Percentiles rank a stretch among this genome's conserved stretches.
Evolutionary conservation across 2,113 vertebrate genomes (phyloP).

Genomic region (Odocoileus hemionus): DNA sequence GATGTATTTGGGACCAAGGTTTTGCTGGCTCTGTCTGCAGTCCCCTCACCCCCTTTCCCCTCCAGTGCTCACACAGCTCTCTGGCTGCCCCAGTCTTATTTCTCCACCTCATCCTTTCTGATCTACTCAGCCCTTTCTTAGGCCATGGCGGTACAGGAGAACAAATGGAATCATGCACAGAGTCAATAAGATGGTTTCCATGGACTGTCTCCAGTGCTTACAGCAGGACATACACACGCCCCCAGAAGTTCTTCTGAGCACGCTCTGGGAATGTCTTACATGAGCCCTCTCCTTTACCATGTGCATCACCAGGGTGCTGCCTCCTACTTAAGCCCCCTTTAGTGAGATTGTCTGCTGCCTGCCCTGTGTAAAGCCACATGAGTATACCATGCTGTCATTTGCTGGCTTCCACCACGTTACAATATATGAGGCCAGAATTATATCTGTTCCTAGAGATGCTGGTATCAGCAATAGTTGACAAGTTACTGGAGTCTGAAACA

Average conservation of each 20-base stretch:
- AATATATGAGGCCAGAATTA: background rate
- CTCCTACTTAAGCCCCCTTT: background rate
- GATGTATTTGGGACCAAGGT: background rate
- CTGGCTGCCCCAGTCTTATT: background rate
- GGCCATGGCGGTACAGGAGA: background rate
- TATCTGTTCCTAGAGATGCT: background rate
- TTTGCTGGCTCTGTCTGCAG: background rate
- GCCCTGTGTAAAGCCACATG: background rate
- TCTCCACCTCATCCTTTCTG: background rate
- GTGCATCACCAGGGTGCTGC: background rate
- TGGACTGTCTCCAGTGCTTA: background rate
- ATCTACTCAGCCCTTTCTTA: background rate
- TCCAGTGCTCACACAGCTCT: background rate
- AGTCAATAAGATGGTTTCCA: background rate
- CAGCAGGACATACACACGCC: too few relatives aligned
- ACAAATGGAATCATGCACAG: background rate
- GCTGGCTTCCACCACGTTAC: background rate
- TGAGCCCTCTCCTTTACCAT: background rate
- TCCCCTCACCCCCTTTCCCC: background rate
- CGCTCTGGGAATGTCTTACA: background rate
- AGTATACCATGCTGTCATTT: background rate
- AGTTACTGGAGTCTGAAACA: background rate
- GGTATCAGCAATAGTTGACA: background rate
- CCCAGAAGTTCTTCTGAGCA: background rate
- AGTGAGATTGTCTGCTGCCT: background rate